Evolutionary conservation across 2,113 vertebrate species (phyloP), one percentile per base, ranked within the genome.

Genomic region (Serilophus lunatus): DNA sequence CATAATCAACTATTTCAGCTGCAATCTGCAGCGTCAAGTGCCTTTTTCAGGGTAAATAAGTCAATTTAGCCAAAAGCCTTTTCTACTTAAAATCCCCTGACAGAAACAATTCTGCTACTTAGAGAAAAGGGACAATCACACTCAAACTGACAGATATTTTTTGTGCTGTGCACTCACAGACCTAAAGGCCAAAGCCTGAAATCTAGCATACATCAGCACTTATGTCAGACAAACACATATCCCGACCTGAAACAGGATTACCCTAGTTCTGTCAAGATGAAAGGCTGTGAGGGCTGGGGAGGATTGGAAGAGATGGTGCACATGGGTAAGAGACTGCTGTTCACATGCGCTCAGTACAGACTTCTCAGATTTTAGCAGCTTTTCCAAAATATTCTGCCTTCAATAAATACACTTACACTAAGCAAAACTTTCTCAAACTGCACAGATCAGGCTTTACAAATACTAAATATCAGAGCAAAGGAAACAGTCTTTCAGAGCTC

Each of bases 241-340:
- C 93, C 82, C 77, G 87, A 94, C 90, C 87, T 94, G 76, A 83
- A 92, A 95, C n/a, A 71, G 92, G 92, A 95, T 92, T 96, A 95
- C 82, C 92, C 93, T 70, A 95, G 72, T 95, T 95, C 85, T 90
- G 88, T 84, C 75, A 95, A 77, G 78, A 92, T 96, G 88, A 96
- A 92, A 96, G 90, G 76, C 97, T 90, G n/a, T 86, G 64, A 95
- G 90, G 68, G 50, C 72, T 50, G 40, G 68, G 42, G 13, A 94
- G 88, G 82, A 88, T 4, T 77, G 50, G 45, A 80, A 83, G 59
- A 86, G 92, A 92, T 69, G 19, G 75, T 57, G 88, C 76, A 63
- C 45, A 42, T 2, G 61, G 93, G 80, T 24, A 93, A 28, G 13
- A 95, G 47, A 74, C 63, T 79, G 51, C 14, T 81, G 60, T 79